These are phyloP conservation scores for Alviniconcha marisindica DNA, from an alignment of 1,140 invertebrate species.

Conservation along the genomic window DNA sequence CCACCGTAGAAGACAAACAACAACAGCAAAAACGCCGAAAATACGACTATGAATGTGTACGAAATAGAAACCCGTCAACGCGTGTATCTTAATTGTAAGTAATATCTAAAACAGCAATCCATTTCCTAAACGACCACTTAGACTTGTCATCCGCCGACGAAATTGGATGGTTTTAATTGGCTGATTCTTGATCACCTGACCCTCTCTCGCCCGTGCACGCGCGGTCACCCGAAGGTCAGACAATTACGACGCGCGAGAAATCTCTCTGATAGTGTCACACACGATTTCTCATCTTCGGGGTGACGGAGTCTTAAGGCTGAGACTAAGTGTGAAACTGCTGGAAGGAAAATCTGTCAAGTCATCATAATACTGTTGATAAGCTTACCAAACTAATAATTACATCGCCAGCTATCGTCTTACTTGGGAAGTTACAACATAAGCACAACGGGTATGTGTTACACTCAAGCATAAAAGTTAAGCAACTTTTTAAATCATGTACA, in stretches of 20 bases:
- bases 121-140: no score
- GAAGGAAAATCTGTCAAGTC: no score
- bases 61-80: neutral
- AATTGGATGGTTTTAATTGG: neutral
- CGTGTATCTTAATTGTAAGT: neutral
- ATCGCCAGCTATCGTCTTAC: no score
- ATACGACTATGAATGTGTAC: neutral
- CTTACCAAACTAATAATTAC: no score
- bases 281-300: constrained; percentile 1
- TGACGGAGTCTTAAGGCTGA: neutral
- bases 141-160: neutral
- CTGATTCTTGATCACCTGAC: neutral
- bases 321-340: no score
- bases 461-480: no score
- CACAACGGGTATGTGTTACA: no score
- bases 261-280: neutral
- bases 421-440: no score
- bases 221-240: neutral
- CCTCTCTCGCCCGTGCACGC: neutral
- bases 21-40: neutral
- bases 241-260: neutral
- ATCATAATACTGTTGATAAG: no score
- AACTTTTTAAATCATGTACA: no score
- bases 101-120: neutral
- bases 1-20: neutral